These are phyloP conservation scores for Holothuria scabra DNA, from an alignment of 53 echinoderm and acorn worm genomes.

Conservation along the genomic window DNA sequence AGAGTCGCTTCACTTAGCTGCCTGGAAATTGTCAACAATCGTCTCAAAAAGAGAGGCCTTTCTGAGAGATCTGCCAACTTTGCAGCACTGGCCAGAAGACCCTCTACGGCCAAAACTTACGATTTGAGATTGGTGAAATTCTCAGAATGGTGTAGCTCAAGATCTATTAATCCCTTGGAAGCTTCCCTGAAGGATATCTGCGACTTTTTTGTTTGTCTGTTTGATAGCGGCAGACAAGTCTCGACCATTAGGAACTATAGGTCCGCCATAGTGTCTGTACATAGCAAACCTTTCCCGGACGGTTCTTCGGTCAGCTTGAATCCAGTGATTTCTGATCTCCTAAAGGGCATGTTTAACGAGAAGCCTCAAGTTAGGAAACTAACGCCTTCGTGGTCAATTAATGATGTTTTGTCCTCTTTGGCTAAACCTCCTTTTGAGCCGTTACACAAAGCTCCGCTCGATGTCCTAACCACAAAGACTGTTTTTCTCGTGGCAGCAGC, in stretches of 20 bases:
- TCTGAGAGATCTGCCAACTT: no score
- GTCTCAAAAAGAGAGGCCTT: no score
- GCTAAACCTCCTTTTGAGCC: slow-evolving; percentile 30
- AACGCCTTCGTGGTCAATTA: slow-evolving; percentile 20
- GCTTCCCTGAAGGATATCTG: no score
- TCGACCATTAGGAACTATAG: slow-evolving; percentile 10
- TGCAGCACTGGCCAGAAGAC: no score
- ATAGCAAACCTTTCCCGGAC: slow-evolving; percentile 24
- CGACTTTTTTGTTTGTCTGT: not conserved
- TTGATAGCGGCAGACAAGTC: not conserved
- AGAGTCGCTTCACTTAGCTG: no score
- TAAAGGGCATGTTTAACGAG: slow-evolving; percentile 30
- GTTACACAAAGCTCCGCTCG: not conserved
- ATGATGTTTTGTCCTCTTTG: not conserved
- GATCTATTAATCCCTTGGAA: no score
- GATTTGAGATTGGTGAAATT: no score
- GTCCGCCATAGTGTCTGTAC: slow-evolving; percentile 19
- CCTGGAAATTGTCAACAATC: no score
- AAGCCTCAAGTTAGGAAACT: not conserved
- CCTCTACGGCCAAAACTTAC: no score
- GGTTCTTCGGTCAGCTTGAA: slow-evolving; percentile 22
- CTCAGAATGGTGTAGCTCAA: no score
- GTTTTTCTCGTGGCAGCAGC: slow-evolving; percentile 1
- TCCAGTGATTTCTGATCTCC: not conserved
- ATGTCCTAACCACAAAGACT: slow-evolving; percentile 1